Evolutionary conservation across 2,113 vertebrate species (phyloP), one percentile per base, ranked within the genome.

Genomic region (Crotalus viridis): DNA sequence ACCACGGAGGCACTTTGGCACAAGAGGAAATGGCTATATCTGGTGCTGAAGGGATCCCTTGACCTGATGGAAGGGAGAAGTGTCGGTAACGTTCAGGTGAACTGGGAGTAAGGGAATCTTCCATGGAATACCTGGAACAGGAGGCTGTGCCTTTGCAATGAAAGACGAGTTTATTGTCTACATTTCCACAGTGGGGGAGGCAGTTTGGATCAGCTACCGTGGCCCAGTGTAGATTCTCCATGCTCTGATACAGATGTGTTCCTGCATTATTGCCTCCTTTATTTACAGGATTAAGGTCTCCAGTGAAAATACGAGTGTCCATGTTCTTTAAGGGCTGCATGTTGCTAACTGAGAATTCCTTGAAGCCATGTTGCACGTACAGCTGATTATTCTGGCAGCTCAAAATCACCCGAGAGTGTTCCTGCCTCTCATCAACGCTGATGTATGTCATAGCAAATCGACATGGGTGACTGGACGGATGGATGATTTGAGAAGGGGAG

Each of bases 151-250:
- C 97, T 87, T 97, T 97, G 90, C 92, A 98, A 94, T 93, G 98
- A 61, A 99, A 97, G 95, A 98, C 96, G 87, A 98, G 97, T 94
- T 98, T 98, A 0, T 98, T 98, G 94, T 98, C 98, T 96, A 98
- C 88, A 52, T 97, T 98, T 91, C 97, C 97, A 96, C 97, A 98
- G 48, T 97, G 97, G 57, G 96, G 94, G 93, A 96, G 96, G 57
- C 97, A 95, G 26, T 93, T 93, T 10, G 97, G 97, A 56, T 98
- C 97, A 19, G 97, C 93, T 61, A 96, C 54, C 0, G 95, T 26
- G 94, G 95, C 97, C 98, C 98, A 98, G 95, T 98, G 98, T n/a
- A 99, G 97, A 96, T 99, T 98, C 96, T 99, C 99, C 98, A 99
- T 97, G 81, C 99, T 99, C 88, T 97, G 98, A 94, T 98, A 99